A percentile compares a stretch with the other conserved stretches of the same genome.
These are phyloP conservation scores for Xanthia togata DNA, from an alignment of 2,888 invertebrate genomes.

Conservation along the genomic window DNA sequence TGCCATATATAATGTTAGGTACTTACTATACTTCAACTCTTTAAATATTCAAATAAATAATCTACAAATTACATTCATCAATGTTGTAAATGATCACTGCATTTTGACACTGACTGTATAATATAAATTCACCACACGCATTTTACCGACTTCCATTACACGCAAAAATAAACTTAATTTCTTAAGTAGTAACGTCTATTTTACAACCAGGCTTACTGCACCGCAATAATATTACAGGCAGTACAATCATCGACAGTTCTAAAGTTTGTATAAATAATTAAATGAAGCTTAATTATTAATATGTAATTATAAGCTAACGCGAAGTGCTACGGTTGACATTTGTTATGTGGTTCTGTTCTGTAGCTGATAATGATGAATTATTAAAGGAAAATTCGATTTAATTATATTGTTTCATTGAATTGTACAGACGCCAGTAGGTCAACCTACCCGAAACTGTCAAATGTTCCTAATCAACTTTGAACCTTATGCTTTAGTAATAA, in stretches of 20 bases:
- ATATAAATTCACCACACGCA: background rate
- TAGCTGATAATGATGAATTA: conserved; percentile 73
- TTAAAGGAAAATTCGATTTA: conserved; percentile 74
- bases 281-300: conserved; percentile 53
- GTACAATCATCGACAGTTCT: conserved; percentile 40
- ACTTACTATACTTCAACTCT: background rate
- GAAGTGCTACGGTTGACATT: conserved; percentile 67
- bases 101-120: conserved; percentile 19
- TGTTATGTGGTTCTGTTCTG: conserved; percentile 76
- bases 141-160: conserved; percentile 60
- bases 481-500: too few relatives aligned
- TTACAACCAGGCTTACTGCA: conserved; percentile 53
- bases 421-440: too few relatives aligned
- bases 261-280: conserved; percentile 56
- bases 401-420: conserved; percentile 61
- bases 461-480: too few relatives aligned
- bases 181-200: background rate
- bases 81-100: conserved; percentile 19
- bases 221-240: conserved; percentile 57
- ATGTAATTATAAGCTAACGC: conserved; percentile 60
- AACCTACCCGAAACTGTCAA: too few relatives aligned
- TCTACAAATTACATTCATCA: background rate
- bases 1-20: background rate
- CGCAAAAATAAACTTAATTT: conserved; percentile 27
- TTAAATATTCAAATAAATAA: conserved; percentile 5